Evolutionary conservation across 2,888 invertebrate species (phyloP).

Genomic region (Archaeoteleia sp.): DNA sequence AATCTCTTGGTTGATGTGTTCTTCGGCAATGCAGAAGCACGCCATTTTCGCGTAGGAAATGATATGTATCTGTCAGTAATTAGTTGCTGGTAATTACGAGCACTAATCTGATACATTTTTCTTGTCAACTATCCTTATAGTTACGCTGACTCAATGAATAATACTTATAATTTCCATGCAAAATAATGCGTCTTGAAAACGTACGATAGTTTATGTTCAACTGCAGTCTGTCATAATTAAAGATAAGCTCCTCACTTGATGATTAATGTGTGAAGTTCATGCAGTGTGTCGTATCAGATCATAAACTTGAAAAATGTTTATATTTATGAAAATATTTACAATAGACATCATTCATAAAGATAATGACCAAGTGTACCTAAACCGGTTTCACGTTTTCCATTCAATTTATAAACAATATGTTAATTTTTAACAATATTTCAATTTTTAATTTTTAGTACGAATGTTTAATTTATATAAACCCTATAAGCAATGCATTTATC

Average conservation of each 20-base stretch:
- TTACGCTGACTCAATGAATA: slow-evolving; percentile 12
- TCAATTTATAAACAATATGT: too few relatives aligned
- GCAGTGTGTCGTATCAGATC: slow-evolving; percentile 23
- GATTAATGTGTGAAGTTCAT: slow-evolving; percentile 37
- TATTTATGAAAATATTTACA: slow-evolving; percentile 8
- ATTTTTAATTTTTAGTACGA: too few relatives aligned
- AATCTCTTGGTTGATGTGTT: slow-evolving; percentile 28
- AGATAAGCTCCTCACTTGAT: slow-evolving; percentile 35
- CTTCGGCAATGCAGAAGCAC: slow-evolving; percentile 67
- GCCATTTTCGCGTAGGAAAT: slow-evolving; percentile 66
- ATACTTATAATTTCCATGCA: slow-evolving; percentile 27
- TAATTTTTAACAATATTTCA: too few relatives aligned
- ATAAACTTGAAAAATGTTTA: slow-evolving; percentile 17
- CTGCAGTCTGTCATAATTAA: slow-evolving; percentile 43
- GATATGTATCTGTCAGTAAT: slow-evolving; percentile 72
- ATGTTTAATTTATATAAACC: too few relatives aligned
- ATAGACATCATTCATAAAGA: too few relatives aligned
- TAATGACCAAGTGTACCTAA: too few relatives aligned
- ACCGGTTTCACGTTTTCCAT: too few relatives aligned
- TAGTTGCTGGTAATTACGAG: slow-evolving; percentile 67
- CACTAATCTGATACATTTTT: slow-evolving; percentile 56
- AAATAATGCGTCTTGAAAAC: slow-evolving; percentile 27
- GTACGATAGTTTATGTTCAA: slow-evolving; percentile 15
- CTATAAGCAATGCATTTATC: too few relatives aligned
- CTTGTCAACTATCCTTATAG: slow-evolving; percentile 32